Evolutionary conservation across 2,113 vertebrate genomes (phyloP), one percentile per base, ranked within the genome.

Genomic region (Axis porcinus): DNA sequence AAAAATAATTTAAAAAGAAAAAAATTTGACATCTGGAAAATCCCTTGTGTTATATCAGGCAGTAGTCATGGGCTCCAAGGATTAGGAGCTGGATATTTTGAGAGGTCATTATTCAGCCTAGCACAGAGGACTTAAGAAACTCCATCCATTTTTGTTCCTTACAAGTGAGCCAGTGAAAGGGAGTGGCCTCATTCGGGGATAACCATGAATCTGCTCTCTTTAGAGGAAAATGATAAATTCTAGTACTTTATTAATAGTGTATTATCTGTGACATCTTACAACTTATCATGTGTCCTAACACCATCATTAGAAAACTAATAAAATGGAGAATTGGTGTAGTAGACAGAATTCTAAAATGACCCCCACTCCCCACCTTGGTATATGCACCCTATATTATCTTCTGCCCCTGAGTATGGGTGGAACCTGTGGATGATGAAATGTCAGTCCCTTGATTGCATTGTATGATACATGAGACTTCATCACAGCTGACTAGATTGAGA

Each of bases 251-350:
- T 40, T 47, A 27, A 43, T 43, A 96, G 87, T 6, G 8, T 47
- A 60, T 52, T 47, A 95, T 84, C 82, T 95, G 47, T 95, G 57
- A 79, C n/a, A n/a, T 85, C 23, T 94, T 58, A 88, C 45, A 94
- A 76, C 7, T 91, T 91, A 87, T 45, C 40, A 84, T 84, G 23
- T 70, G 11, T 60, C 43, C 6, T 40, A 91, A 84, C 52, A 85
- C 6, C 25, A 85, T 85, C 67, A 52, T 60, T 23, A 67, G 8
- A 82, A 95, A 93, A 87, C 54, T 76, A 78, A 76, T 33, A 93
- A 58, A 84, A 47, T n/a, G n/a, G 55, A 79, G 57, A 94, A 2
- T 2, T 79, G 43, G 16, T 70, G 13, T 7, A 12, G 30, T 30
- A n/a, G 58, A 43, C 12, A 88, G 43, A 79, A 79, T 60, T 67